These are phyloP conservation scores for Oryctes rhinoceros DNA, from an alignment of 1,140 invertebrate genomes.

Conservation along the genomic window DNA sequence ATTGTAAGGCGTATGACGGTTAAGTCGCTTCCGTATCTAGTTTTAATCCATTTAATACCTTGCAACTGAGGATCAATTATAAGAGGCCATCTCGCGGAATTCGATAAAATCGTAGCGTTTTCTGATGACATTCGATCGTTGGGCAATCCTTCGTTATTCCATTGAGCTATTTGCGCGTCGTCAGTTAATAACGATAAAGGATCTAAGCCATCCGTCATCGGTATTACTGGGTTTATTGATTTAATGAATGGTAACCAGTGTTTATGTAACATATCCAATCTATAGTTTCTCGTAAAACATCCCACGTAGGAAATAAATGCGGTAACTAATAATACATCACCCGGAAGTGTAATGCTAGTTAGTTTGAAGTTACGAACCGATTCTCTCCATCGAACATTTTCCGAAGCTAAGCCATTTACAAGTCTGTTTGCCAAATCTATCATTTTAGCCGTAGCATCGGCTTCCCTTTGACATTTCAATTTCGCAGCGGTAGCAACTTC, in stretches of 20 bases:
- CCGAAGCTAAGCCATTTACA: conserved; percentile 91
- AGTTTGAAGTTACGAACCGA: conserved; percentile 61
- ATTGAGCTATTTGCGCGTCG: conserved; percentile 88
- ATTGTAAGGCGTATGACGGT: conserved; percentile 80
- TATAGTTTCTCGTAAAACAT: conserved; percentile 88
- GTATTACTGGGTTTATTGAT: conserved; percentile 72
- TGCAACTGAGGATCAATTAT: conserved; percentile 93
- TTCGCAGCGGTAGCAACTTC: conserved; percentile 87
- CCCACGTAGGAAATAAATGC: conserved; percentile 97
- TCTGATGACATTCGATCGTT: conserved; percentile 93
- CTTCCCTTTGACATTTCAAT: conserved; percentile 86
- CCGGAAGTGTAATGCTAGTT: conserved; percentile 81
- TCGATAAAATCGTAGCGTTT: conserved; percentile 91
- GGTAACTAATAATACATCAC: conserved; percentile 87
- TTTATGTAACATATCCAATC: conserved; percentile 80
- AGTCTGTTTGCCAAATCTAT: conserved; percentile 93
- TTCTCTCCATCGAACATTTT: conserved; percentile 78
- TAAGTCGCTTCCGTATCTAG: conserved; percentile 75
- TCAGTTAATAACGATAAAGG: conserved; percentile 86
- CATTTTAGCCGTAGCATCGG: conserved; percentile 81
- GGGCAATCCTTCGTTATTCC: conserved; percentile 95
- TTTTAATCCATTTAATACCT: conserved; percentile 97
- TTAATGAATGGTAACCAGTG: conserved; percentile 80
- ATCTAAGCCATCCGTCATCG: conserved; percentile 80
- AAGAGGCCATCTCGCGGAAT: conserved; percentile 90